These are phyloP conservation scores for Tortrix viridana DNA, from an alignment of 2,888 invertebrate genomes.

Conservation along the genomic window DNA sequence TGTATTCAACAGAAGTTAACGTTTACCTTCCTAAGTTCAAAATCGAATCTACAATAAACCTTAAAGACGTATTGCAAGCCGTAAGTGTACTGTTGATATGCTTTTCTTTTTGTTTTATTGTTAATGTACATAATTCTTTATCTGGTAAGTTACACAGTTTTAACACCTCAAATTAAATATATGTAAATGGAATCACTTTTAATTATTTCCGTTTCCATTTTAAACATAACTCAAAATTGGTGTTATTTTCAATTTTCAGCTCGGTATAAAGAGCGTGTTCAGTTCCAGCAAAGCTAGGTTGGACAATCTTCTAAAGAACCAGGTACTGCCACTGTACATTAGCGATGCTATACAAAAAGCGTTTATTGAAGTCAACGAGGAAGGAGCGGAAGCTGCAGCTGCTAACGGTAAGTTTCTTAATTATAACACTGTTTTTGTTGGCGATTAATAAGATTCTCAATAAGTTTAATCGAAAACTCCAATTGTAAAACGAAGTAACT, in stretches of 20 bases:
- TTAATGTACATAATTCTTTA: too few relatives aligned
- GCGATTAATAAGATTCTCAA: too few relatives aligned
- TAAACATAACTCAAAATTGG: too few relatives aligned
- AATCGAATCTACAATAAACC: conserved; percentile 88
- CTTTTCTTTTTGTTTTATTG: not conserved
- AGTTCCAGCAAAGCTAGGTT: conserved; percentile 80
- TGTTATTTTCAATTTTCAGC: conserved; percentile 45
- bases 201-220: too few relatives aligned
- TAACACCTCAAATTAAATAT: too few relatives aligned
- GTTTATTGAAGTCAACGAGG: conserved; percentile 93
- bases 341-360: conserved; percentile 91
- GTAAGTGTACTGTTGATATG: conserved; percentile 66
- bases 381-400: conserved; percentile 93
- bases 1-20: conserved; percentile 80
- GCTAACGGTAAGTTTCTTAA: conserved; percentile 87
- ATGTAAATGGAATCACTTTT: too few relatives aligned
- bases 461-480: too few relatives aligned
- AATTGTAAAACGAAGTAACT: too few relatives aligned
- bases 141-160: too few relatives aligned
- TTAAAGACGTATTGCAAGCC: conserved; percentile 84
- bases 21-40: conserved; percentile 91
- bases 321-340: conserved; percentile 75
- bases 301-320: conserved; percentile 81
- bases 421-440: not conserved
- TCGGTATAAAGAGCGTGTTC: conserved; percentile 59